A percentile compares a stretch with the other conserved stretches of the same genome.
These are phyloP conservation scores for Orthonevra nobilis DNA, from an alignment of 2,888 invertebrate species.

Conservation along the genomic window DNA sequence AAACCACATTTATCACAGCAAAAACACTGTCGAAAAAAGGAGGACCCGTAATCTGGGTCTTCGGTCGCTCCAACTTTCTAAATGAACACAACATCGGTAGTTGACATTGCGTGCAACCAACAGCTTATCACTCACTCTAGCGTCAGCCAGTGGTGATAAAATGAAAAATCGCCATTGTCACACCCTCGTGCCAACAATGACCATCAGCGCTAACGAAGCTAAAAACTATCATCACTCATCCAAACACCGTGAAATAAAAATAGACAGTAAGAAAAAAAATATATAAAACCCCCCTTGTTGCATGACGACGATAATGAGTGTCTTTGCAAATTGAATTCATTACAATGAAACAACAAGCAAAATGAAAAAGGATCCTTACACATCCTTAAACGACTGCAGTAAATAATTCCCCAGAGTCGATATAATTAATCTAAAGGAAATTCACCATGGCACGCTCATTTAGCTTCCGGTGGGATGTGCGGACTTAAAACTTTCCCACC, in stretches of 20 bases:
- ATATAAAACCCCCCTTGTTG: conserved; percentile 26
- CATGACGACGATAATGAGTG: conserved; percentile 50
- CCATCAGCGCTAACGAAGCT: conserved; percentile 63
- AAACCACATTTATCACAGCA: conserved; percentile 8
- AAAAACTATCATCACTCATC: conserved; percentile 66
- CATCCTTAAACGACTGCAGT: conserved; percentile 26
- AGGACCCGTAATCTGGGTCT: too few species aligned
- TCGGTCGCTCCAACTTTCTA: conserved; percentile 9
- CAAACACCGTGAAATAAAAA: conserved; percentile 7
- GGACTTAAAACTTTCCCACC: neutral
- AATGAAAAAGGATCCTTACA: conserved; percentile 29
- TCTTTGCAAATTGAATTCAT: conserved; percentile 55
- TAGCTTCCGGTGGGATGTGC: conserved; percentile 2
- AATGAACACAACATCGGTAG: conserved; percentile 51
- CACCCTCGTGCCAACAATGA: conserved; percentile 59
- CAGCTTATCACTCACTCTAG: conserved; percentile 64
- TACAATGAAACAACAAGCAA: conserved; percentile 16
- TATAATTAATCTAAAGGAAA: conserved; percentile 58
- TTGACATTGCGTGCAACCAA: conserved; percentile 61
- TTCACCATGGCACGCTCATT: conserved; percentile 41
- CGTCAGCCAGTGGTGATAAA: conserved; percentile 58
- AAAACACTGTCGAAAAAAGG: conserved; percentile 32
- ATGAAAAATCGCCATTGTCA: conserved; percentile 67
- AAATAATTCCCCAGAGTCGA: conserved; percentile 40
- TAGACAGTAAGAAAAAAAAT: neutral